Conservation (phyloP, 2,888 invertebrate species). For the Sinohyriopsis cumingii region DNA sequence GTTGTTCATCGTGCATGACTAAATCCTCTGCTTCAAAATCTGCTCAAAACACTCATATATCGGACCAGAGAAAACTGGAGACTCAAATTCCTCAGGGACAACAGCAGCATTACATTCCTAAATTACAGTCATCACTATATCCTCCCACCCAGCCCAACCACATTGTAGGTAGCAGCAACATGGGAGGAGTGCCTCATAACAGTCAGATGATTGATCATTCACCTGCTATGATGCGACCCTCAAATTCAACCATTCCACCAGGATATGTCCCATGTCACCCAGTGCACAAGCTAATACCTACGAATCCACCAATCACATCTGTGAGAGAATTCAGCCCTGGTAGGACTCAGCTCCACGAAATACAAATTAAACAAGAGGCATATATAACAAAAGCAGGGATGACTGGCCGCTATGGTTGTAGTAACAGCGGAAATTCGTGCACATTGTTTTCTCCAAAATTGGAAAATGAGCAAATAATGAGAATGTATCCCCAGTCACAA, state of each 20-base stretch:
- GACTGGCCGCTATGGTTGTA: conserved; percentile 2
- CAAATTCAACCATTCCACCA: conserved; percentile 16
- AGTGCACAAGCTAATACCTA: conserved; percentile 33
- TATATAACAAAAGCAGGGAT: conserved; percentile 7
- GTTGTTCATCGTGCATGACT: neutral
- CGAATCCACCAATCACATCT: conserved; percentile 32
- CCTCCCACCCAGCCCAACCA: no score
- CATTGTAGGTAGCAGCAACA: no score
- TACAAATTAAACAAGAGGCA: neutral
- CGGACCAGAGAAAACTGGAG: no score
- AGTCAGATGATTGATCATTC: conserved; percentile 6
- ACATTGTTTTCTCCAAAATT: neutral
- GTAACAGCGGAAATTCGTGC: conserved; percentile 3
- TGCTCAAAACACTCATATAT: no score
- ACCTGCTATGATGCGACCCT: conserved; percentile 19
- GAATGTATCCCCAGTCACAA: conserved; percentile 1
- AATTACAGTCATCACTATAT: no score
- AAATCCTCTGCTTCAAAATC: no score
- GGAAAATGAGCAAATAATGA: no score
- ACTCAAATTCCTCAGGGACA: no score
- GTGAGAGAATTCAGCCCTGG: conserved; percentile 19
- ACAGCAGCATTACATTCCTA: no score
- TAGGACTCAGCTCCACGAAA: conserved; percentile 1
- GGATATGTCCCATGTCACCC: conserved; percentile 9
- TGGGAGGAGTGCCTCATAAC: neutral